phyloP scores from a whole-genome alignment of 2,888 invertebrate genomes.

The Aethes cnicana region DNA sequence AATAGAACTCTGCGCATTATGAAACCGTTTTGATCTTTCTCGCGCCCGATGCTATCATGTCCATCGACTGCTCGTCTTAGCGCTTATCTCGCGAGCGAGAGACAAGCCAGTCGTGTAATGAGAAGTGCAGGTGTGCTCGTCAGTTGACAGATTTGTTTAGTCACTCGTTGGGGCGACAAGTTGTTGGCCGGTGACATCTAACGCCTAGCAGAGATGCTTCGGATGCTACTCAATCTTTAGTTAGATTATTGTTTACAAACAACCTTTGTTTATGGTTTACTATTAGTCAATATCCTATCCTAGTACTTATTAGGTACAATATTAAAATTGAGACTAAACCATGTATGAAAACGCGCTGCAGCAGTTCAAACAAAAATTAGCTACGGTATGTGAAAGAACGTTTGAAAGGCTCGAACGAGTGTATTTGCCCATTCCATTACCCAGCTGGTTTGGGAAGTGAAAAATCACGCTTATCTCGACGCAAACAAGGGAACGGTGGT shows the following conservation, averaged over 20 bases:
- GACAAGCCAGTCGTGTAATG: constrained; percentile 42
- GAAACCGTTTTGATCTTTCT: constrained; percentile 55
- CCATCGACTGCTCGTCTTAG: constrained; percentile 50
- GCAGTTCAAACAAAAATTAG: constrained; percentile 64
- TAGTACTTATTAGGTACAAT: too few species aligned
- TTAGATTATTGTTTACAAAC: constrained; percentile 69
- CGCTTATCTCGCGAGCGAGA: constrained; percentile 38
- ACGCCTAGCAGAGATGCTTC: constrained; percentile 48
- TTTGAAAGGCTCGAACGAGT: constrained; percentile 61
- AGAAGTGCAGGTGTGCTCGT: constrained; percentile 38
- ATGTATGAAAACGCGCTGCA: constrained; percentile 18
- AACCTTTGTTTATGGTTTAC: constrained; percentile 36
- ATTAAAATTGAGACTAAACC: neutral
- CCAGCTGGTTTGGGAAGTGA: constrained; percentile 76
- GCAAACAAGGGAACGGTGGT: constrained; percentile 72
- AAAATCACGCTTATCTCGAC: constrained; percentile 79
- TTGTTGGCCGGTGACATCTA: constrained; percentile 59
- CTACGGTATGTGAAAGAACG: constrained; percentile 60
- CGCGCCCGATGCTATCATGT: constrained; percentile 46
- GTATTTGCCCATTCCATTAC: constrained; percentile 72
- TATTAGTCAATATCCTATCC: neutral
- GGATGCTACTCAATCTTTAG: constrained; percentile 48
- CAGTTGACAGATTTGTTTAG: constrained; percentile 32
- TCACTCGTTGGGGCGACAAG: constrained; percentile 43
- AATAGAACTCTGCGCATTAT: constrained; percentile 73